A percentile compares a stretch with the other conserved stretches of the same genome.
phyloP scores from a whole-genome alignment of 1,140 invertebrate species.

The Drosophila burlai region DNA sequence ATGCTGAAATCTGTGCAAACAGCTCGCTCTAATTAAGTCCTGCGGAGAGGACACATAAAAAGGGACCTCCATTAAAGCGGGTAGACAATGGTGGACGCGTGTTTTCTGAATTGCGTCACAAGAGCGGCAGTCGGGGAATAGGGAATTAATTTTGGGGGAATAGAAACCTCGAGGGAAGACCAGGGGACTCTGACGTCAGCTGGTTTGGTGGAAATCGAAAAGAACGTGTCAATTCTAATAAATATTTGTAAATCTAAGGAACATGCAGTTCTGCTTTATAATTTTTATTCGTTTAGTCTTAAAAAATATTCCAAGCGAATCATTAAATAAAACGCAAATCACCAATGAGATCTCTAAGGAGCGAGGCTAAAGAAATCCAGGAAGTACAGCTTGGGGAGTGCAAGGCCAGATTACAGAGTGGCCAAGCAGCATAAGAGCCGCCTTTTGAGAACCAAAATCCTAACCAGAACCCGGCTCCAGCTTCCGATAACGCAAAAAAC shows the following conservation, averaged over 20 bases:
- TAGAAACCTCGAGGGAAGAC: not conserved
- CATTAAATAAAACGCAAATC: not conserved
- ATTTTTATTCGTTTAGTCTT: not conserved
- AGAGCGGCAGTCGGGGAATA: constrained; percentile 3
- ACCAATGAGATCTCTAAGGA: not conserved
- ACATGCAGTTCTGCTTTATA: no score
- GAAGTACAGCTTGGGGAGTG: not conserved
- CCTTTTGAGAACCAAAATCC: constrained; percentile 11
- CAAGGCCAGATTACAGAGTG: not conserved
- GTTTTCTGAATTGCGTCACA: constrained; percentile 54
- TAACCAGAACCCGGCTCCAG: not conserved
- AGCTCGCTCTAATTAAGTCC: constrained; percentile 76
- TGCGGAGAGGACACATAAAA: constrained; percentile 62
- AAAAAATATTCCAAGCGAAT: not conserved
- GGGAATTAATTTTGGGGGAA: constrained; percentile 8
- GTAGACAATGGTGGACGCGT: constrained; percentile 40
- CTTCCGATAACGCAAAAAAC: constrained; percentile 24
- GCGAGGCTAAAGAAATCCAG: not conserved
- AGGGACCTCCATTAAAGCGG: constrained; percentile 55
- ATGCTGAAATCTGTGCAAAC: constrained; percentile 77
- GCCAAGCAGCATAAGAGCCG: no score
- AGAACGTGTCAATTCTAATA: not conserved
- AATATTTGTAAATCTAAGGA: not conserved
- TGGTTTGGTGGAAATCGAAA: not conserved
- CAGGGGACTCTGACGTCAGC: constrained; percentile 23